phyloP scores from a whole-genome alignment of 2,888 invertebrate genomes.

The Eudemis profundana region DNA sequence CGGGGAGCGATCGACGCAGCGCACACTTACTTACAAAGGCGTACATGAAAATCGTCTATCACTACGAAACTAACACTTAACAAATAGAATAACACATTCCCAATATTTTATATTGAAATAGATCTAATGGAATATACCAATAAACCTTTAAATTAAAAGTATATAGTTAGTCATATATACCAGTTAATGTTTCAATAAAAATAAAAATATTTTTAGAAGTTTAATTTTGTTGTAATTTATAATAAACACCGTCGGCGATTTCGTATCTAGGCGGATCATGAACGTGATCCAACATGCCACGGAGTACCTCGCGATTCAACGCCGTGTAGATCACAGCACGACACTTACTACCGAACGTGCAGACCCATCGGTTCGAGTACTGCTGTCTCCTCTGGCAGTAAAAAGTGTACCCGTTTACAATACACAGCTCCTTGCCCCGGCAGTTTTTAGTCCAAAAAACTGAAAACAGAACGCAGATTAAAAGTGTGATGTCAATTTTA shows the following conservation, averaged over 20 bases:
- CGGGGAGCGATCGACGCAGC: no score
- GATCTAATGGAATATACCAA: no score
- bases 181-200: no score
- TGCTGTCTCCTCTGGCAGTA: constrained; percentile 40
- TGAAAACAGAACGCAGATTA: constrained; percentile 4
- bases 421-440: constrained; percentile 47
- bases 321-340: background rate
- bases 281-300: constrained; percentile 1
- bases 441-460: constrained; percentile 39
- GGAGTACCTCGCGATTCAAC: background rate
- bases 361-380: constrained; percentile 45
- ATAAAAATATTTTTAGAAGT: no score
- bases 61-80: no score
- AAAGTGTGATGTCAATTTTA: no score
- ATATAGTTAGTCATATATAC: no score
- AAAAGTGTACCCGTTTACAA: constrained; percentile 52
- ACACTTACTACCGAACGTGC: constrained; percentile 37
- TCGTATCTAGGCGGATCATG: background rate
- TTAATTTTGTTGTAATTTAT: constrained; percentile 5
- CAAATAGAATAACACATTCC: no score
- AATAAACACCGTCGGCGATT: constrained; percentile 16
- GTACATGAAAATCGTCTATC: no score
- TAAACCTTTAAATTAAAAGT: no score
- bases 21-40: no score
- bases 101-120: no score